Conservation (phyloP, 2,888 invertebrate species). For the Augochlorella aurata region DNA sequence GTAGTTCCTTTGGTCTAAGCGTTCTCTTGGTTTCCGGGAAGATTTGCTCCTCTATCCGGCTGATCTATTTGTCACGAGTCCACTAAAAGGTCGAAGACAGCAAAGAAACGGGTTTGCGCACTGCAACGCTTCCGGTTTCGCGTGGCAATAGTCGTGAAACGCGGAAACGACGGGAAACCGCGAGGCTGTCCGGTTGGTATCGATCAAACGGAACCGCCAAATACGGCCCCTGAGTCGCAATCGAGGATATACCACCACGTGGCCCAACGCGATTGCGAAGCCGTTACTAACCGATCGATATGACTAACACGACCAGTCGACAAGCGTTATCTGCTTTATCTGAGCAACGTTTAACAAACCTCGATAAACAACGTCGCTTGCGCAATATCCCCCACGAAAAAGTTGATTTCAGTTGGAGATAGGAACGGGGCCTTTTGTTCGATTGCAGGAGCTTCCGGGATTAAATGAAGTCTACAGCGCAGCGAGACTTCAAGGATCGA, state of each 20-base stretch:
- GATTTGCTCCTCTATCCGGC: no score
- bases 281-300: constrained; percentile 18
- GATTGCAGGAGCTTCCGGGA: no score
- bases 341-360: not conserved
- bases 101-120: not conserved
- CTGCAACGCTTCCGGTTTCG: constrained; percentile 26
- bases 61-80: no score
- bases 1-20: no score
- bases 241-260: constrained; percentile 10
- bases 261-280: constrained; percentile 15
- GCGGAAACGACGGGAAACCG: constrained; percentile 7
- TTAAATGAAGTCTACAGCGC: not conserved
- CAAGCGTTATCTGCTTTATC: constrained; percentile 18
- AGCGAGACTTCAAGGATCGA: not conserved
- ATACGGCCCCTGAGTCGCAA: constrained; percentile 16
- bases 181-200: constrained; percentile 14
- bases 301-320: constrained; percentile 2
- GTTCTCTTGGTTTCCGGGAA: no score
- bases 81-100: not conserved
- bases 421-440: not conserved
- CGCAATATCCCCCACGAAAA: not conserved
- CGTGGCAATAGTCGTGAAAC: constrained; percentile 11
- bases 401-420: not conserved
- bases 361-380: not conserved
- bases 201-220: constrained; percentile 42